Conservation (phyloP, 2,113 vertebrate species). For the Argyrosomus japonicus region DNA sequence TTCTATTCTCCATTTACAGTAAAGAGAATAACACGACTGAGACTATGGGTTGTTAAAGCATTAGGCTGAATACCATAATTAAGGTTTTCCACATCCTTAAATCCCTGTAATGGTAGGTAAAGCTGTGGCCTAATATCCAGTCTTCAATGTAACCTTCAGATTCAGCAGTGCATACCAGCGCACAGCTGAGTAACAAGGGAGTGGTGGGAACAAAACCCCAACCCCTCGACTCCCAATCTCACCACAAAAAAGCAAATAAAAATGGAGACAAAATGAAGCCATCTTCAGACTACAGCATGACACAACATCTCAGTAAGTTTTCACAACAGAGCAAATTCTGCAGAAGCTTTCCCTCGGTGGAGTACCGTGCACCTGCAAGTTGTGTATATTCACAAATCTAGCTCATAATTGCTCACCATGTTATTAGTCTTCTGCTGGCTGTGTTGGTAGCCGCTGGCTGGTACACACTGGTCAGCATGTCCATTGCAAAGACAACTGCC, state of each 20-base stretch:
- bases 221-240: constrained; percentile 25
- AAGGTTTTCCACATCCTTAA: constrained; percentile 68
- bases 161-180: constrained; percentile 43
- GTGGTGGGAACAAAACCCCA: constrained; percentile 58
- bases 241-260: constrained; percentile 36
- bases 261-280: constrained; percentile 14
- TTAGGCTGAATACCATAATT: constrained; percentile 72
- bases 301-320: constrained; percentile 19
- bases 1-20: constrained; percentile 60
- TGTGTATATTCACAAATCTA: constrained; percentile 1
- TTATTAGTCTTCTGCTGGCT: constrained; percentile 77
- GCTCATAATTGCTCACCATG: constrained; percentile 83
- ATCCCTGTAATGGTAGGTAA: constrained; percentile 73
- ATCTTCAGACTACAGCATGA: neutral
- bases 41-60: constrained; percentile 63
- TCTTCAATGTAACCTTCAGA: constrained; percentile 46
- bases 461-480: constrained; percentile 90
- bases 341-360: neutral
- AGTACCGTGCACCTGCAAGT: constrained; percentile 10
- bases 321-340: constrained; percentile 21
- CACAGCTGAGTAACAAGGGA: constrained; percentile 53
- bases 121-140: constrained; percentile 56
- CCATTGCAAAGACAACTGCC: constrained; percentile 95
- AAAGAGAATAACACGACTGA: constrained; percentile 52
- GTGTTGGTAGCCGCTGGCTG: constrained; percentile 81